These are phyloP conservation scores for Amia ocellicauda DNA, from an alignment of 2,113 vertebrate genomes.

Conservation along the genomic window DNA sequence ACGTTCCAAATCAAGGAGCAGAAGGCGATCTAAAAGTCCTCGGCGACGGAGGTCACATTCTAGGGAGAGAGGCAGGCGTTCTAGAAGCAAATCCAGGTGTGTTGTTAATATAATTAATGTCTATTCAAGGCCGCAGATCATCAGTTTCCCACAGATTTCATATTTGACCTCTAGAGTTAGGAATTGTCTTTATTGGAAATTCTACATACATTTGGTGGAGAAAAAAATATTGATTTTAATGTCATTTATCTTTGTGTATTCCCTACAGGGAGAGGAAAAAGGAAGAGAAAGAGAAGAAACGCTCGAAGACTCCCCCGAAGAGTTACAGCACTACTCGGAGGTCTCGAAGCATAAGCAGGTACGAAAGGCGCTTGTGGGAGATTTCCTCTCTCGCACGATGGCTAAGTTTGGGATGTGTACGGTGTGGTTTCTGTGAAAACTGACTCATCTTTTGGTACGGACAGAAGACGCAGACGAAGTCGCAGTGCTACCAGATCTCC, in stretches of 20 bases:
- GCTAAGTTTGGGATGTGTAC: no score
- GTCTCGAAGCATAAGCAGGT: conserved; percentile 91
- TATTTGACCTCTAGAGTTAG: no score
- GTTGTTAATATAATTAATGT: no score
- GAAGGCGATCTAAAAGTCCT: conserved; percentile 90
- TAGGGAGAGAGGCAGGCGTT: conserved; percentile 79
- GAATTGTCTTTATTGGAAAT: no score
- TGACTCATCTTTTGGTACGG: conserved; percentile 43
- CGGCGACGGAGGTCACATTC: conserved; percentile 84
- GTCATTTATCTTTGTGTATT: no score
- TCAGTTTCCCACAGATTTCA: no score
- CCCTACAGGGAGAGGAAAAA: conserved; percentile 87
- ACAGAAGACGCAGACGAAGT: conserved; percentile 78
- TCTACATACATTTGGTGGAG: no score
- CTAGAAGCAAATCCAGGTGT: conserved; percentile 69
- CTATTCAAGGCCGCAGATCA: no score
- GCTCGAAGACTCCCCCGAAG: conserved; percentile 96
- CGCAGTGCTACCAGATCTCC: conserved; percentile 79
- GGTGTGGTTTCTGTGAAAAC: background rate
- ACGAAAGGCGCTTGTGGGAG: conserved; percentile 20
- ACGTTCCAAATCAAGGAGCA: conserved; percentile 84
- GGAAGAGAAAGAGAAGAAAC: conserved; percentile 93
- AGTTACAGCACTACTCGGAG: conserved; percentile 93
- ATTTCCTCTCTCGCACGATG: no score
- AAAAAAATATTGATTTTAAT: no score